A percentile compares a stretch with the other conserved stretches of the same genome.
Evolutionary conservation across 2,113 vertebrate species (phyloP).

Genomic region (Tympanuchus pallidicinctus): DNA sequence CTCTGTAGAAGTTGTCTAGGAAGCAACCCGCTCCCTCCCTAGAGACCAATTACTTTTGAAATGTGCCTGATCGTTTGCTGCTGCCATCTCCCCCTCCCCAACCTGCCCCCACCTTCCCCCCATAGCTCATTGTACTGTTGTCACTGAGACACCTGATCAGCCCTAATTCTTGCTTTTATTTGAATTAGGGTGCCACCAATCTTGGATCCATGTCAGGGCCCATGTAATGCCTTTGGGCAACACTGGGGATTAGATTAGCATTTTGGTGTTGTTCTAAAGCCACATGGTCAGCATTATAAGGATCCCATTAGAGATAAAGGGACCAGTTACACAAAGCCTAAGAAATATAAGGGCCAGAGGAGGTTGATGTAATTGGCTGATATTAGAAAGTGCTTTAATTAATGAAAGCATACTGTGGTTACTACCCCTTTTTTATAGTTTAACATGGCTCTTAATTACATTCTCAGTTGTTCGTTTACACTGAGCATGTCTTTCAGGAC

Average conservation of each 20-base stretch:
- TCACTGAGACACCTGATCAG: conserved; percentile 79
- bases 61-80: conserved; percentile 74
- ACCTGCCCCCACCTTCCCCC: conserved; percentile 39
- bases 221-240: conserved; percentile 78
- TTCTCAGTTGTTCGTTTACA: conserved; percentile 68
- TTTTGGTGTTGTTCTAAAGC: conserved; percentile 80
- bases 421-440: conserved; percentile 62
- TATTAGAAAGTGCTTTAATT: conserved; percentile 73
- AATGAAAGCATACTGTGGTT: conserved; percentile 70
- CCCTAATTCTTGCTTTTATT: conserved; percentile 75
- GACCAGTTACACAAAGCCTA: conserved; percentile 68
- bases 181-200: conserved; percentile 78
- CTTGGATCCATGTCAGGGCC: conserved; percentile 71
- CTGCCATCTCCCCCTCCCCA: conserved; percentile 41
- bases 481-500: conserved; percentile 59
- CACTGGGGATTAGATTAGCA: conserved; percentile 82
- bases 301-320: conserved; percentile 77
- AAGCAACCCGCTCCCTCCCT: conserved; percentile 73
- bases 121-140: conserved; percentile 70
- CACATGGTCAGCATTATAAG: conserved; percentile 81
- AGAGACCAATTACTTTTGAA: conserved; percentile 83
- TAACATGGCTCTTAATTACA: conserved; percentile 70
- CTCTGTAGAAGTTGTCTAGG: conserved; percentile 73
- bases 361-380: conserved; percentile 73
- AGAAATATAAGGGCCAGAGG: conserved; percentile 72